Percentiles rank a stretch among this genome's conserved stretches.
Conservation (phyloP, 2,797 vertebrate genomes). For the Etheostoma nigrum region DNA sequence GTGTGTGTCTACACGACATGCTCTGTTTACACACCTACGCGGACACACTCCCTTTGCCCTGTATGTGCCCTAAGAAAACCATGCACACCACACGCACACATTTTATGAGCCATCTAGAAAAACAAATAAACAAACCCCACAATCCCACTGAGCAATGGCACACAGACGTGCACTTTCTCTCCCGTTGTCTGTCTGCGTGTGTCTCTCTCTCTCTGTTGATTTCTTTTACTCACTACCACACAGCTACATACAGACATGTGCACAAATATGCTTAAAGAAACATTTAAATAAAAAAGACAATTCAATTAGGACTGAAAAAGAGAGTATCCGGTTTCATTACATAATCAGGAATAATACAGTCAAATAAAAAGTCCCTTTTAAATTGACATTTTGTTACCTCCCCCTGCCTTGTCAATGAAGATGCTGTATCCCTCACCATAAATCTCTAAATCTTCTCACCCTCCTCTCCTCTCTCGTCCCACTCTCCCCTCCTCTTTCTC, state of each 20-base stretch:
- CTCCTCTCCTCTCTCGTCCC: constrained; percentile 73
- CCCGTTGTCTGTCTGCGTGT: constrained; percentile 14
- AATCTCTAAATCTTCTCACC: constrained; percentile 71
- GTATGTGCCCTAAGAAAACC: constrained; percentile 52
- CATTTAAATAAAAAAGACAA: neutral
- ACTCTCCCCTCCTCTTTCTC: constrained; percentile 80
- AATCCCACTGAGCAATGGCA: constrained; percentile 23
- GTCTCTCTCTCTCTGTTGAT: constrained; percentile 13
- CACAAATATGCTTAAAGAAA: constrained; percentile 1
- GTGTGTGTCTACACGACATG: constrained; percentile 13
- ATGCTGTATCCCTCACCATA: constrained; percentile 59
- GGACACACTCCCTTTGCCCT: constrained; percentile 64
- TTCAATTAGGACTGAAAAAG: neutral
- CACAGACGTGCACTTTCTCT: constrained; percentile 38
- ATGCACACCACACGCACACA: constrained; percentile 32
- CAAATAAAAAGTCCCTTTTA: neutral
- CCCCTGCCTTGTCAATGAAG: constrained; percentile 38
- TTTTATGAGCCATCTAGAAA: constrained; percentile 61
- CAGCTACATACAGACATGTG: neutral
- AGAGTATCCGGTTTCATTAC: neutral
- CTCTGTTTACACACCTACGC: constrained; percentile 65
- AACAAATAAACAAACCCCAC: constrained; percentile 70
- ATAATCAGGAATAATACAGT: neutral
- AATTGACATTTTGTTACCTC: constrained; percentile 2
- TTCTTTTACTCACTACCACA: constrained; percentile 8